Conservation (phyloP, 2,888 invertebrate genomes). For the Dryadula phaetusa region DNA sequence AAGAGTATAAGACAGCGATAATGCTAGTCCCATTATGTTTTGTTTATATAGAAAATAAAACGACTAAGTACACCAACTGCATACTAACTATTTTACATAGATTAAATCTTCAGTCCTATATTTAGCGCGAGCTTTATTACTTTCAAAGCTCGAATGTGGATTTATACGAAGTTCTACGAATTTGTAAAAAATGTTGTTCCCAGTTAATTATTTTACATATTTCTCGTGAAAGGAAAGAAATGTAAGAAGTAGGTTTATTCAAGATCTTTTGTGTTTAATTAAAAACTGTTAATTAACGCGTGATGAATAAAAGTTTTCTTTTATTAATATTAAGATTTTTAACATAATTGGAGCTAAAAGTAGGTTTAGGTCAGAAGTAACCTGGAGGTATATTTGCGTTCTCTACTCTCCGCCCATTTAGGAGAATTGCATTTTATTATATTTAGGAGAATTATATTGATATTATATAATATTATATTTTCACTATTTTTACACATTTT, state of each 20-base stretch:
- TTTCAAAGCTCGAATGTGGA: slow-evolving; percentile 7
- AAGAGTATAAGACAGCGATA: not conserved
- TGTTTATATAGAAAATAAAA: not conserved
- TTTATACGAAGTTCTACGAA: not conserved
- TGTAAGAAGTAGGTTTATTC: not conserved
- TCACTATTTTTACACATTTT: too few relatives aligned
- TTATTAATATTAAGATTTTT: not conserved
- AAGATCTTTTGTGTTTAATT: slow-evolving; percentile 11
- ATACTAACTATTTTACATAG: slow-evolving; percentile 6
- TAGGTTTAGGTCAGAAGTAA: too few relatives aligned
- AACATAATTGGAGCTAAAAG: too few relatives aligned
- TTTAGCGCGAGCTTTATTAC: not conserved
- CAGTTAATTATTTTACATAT: slow-evolving; percentile 15
- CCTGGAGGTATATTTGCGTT: too few relatives aligned
- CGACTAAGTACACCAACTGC: not conserved
- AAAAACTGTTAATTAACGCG: slow-evolving; percentile 17
- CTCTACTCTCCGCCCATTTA: too few relatives aligned
- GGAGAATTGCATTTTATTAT: too few relatives aligned
- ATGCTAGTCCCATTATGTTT: not conserved
- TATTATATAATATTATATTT: too few relatives aligned
- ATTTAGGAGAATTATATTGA: too few relatives aligned
- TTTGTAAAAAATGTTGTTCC: slow-evolving; percentile 1
- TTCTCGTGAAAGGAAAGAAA: slow-evolving; percentile 14
- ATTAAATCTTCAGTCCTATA: slow-evolving; percentile 11
- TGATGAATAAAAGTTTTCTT: not conserved